Percentiles rank a stretch among this genome's conserved stretches.
Conservation (phyloP, 2,113 vertebrate genomes). For the Phylloscopus trochiloides region DNA sequence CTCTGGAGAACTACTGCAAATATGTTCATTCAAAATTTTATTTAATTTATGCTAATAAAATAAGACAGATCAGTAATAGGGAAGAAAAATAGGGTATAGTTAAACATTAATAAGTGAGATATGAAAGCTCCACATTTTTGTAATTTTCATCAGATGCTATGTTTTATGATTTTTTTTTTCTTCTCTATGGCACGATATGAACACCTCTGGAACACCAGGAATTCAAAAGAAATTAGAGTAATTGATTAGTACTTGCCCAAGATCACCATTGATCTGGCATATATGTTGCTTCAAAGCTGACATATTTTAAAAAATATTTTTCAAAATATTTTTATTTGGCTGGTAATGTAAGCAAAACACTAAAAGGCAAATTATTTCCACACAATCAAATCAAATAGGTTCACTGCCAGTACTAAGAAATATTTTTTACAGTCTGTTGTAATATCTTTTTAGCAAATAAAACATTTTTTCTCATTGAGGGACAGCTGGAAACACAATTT, state of each 20-base stretch:
- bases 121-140: neutral
- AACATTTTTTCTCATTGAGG: neutral
- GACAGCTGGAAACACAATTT: neutral
- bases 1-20: conserved; percentile 56
- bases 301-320: neutral
- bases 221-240: neutral
- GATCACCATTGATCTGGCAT: neutral
- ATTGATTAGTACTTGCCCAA: neutral
- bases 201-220: neutral
- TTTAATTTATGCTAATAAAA: conserved; percentile 55
- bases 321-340: neutral
- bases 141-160: neutral
- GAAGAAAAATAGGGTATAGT: neutral
- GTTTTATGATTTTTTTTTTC: neutral
- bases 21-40: conserved; percentile 48
- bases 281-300: neutral
- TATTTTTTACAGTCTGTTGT: neutral
- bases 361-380: neutral
- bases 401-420: neutral
- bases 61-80: conserved; percentile 14
- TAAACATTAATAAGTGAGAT: conserved; percentile 3
- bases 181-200: neutral
- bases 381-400: neutral
- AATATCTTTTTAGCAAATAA: neutral
- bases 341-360: neutral